Percentiles rank a stretch among this genome's conserved stretches.
Conservation (phyloP, 2,113 vertebrate genomes). For the Coturnix japonica region DNA sequence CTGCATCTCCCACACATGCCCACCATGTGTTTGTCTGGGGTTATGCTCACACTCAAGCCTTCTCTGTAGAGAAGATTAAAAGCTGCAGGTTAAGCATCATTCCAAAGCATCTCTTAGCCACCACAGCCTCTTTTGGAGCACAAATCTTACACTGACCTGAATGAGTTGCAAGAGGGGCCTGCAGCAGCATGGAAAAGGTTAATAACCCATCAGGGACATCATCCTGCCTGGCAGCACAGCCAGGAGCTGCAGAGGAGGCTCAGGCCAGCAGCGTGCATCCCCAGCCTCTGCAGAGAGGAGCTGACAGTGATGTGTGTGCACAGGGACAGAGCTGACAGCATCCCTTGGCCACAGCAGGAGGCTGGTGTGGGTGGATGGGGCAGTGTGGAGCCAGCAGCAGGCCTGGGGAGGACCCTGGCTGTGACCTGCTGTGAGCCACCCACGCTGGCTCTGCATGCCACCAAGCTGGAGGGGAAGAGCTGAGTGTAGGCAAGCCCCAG, state of each 20-base stretch:
- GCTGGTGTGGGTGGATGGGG: rapidly evolving
- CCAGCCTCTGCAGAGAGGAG: not conserved
- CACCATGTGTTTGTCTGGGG: not conserved
- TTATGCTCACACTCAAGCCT: not conserved
- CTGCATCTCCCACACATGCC: not conserved
- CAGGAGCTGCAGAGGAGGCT: not conserved
- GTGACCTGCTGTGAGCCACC: not conserved
- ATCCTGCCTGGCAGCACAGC: not conserved
- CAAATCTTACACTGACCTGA: not conserved
- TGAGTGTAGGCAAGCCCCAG: not conserved
- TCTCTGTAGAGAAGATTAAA: not conserved
- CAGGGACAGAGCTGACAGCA: not conserved
- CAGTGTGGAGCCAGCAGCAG: not conserved
- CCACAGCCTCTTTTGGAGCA: not conserved
- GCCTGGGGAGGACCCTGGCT: not conserved
- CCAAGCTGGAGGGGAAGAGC: not conserved
- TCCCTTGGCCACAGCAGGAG: not conserved
- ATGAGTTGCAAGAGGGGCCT: not conserved
- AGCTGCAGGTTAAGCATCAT: rapidly evolving
- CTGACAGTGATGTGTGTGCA: not conserved
- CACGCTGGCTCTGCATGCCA: not conserved
- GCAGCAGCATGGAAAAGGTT: not conserved
- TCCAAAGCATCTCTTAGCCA: not conserved
- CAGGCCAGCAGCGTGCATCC: not conserved
- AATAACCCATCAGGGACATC: not conserved